phyloP scores from a whole-genome alignment of 2,888 invertebrate genomes.

The Limnephilus auricula region DNA sequence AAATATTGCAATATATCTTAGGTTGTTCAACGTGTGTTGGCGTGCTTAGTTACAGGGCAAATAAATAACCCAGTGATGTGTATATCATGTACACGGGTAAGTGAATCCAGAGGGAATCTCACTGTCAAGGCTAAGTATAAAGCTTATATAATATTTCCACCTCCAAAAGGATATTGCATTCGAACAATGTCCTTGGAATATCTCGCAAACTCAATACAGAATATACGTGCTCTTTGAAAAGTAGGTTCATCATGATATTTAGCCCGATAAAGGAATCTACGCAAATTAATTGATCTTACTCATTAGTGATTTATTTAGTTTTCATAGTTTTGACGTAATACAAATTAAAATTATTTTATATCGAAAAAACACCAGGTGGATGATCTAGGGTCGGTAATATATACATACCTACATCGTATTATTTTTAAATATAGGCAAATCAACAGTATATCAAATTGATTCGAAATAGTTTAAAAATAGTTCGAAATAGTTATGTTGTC shows the following conservation, averaged over 20 bases:
- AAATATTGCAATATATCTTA: not conserved
- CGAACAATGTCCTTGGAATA: not conserved
- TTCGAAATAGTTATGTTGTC: too few relatives aligned
- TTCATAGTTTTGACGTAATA: too few relatives aligned
- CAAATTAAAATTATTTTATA: too few relatives aligned
- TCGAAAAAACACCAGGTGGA: too few relatives aligned
- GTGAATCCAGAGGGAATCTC: not conserved
- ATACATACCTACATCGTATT: too few relatives aligned
- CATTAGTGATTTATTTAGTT: too few relatives aligned
- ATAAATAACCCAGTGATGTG: conserved; percentile 13
- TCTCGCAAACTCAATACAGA: not conserved
- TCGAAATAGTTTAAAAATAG: too few relatives aligned
- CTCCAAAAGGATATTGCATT: not conserved
- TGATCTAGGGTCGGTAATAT: too few relatives aligned
- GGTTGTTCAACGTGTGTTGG: conserved; percentile 10
- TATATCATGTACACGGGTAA: not conserved
- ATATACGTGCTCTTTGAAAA: not conserved
- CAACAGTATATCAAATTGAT: too few relatives aligned
- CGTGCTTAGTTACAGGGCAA: conserved; percentile 2
- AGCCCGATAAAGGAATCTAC: too few relatives aligned
- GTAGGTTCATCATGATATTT: not conserved
- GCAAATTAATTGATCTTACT: too few relatives aligned
- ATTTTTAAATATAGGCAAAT: too few relatives aligned
- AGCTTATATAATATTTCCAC: not conserved
- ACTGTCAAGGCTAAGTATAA: not conserved